Percentiles rank a stretch among this genome's conserved stretches.
These are phyloP conservation scores for Dolomedes plantarius DNA, from an alignment of 2,888 invertebrate species.

Conservation along the genomic window DNA sequence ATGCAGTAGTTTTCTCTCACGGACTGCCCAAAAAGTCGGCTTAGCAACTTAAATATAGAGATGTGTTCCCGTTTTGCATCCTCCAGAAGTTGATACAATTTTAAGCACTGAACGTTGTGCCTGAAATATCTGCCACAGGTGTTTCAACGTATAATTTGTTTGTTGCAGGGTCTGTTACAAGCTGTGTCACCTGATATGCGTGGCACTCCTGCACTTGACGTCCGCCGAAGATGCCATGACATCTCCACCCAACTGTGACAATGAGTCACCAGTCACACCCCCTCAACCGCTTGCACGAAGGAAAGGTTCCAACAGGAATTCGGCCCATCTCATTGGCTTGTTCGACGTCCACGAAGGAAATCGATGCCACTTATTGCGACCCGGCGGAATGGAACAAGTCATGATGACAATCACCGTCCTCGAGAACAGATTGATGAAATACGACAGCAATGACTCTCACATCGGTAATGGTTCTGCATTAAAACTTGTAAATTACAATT, in stretches of 20 bases:
- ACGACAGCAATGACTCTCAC: conserved; percentile 4
- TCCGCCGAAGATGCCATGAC: neutral
- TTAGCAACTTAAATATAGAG: too few relatives aligned
- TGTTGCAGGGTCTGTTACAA: neutral
- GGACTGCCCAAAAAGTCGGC: too few relatives aligned
- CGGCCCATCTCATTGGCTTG: conserved; percentile 33
- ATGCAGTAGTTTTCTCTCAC: too few relatives aligned
- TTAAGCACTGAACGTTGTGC: too few relatives aligned
- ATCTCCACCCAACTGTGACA: neutral
- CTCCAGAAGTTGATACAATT: too few relatives aligned
- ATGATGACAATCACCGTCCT: conserved; percentile 44
- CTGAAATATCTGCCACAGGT: too few relatives aligned
- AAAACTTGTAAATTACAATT: too few relatives aligned
- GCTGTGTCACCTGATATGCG: neutral
- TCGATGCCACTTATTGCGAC: conserved; percentile 38
- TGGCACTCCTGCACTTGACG: neutral
- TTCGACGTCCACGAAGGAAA: conserved; percentile 60
- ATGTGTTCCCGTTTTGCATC: too few relatives aligned
- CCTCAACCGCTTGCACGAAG: conserved; percentile 29
- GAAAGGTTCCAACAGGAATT: neutral
- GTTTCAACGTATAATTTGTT: too few relatives aligned
- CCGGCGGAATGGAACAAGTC: conserved; percentile 55
- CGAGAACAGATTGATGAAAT: conserved; percentile 23
- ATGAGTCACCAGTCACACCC: neutral
- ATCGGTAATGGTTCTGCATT: neutral